A percentile compares a stretch with the other conserved stretches of the same genome.
These are phyloP conservation scores for Cheilosia vulpina DNA, from an alignment of 2,888 invertebrate species.

Conservation along the genomic window DNA sequence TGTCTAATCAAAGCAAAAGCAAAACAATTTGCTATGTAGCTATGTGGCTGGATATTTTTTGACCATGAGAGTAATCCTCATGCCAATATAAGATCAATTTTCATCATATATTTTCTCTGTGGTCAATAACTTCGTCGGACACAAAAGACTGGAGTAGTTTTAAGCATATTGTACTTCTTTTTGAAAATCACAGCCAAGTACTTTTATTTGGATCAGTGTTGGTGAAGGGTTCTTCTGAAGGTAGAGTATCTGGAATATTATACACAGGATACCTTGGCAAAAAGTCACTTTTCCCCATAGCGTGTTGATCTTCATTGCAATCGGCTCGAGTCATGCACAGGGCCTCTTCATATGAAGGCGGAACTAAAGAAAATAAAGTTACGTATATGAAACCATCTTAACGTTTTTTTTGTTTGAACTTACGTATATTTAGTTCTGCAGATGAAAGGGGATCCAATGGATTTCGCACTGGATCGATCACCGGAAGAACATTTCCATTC, in stretches of 20 bases:
- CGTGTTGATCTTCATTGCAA: constrained; percentile 76
- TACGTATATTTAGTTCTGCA: constrained; percentile 51
- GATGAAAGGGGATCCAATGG: constrained; percentile 47
- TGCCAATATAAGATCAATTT: too few species aligned
- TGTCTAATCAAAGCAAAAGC: too few species aligned
- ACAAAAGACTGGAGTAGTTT: too few species aligned
- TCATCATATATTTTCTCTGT: too few species aligned
- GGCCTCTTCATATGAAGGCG: constrained; percentile 81
- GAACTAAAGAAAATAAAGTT: constrained; percentile 76
- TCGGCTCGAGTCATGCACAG: constrained; percentile 77
- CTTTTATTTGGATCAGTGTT: constrained; percentile 72
- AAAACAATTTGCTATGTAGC: too few species aligned
- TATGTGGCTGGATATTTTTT: too few species aligned
- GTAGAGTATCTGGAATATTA: constrained; percentile 76
- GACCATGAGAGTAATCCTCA: too few species aligned
- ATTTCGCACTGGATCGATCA: constrained; percentile 36
- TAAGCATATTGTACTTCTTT: too few species aligned
- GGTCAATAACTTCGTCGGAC: too few species aligned
- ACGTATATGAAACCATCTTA: too few species aligned
- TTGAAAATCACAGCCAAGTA: constrained; percentile 74
- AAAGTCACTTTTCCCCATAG: constrained; percentile 79
- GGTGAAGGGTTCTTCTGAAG: constrained; percentile 28
- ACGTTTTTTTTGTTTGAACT: constrained; percentile 1
- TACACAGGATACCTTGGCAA: constrained; percentile 82
- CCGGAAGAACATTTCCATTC: constrained; percentile 30